A percentile compares a stretch with the other conserved stretches of the same genome.
Conservation (phyloP, 2,888 invertebrate species). For the Cephus spinipes region DNA sequence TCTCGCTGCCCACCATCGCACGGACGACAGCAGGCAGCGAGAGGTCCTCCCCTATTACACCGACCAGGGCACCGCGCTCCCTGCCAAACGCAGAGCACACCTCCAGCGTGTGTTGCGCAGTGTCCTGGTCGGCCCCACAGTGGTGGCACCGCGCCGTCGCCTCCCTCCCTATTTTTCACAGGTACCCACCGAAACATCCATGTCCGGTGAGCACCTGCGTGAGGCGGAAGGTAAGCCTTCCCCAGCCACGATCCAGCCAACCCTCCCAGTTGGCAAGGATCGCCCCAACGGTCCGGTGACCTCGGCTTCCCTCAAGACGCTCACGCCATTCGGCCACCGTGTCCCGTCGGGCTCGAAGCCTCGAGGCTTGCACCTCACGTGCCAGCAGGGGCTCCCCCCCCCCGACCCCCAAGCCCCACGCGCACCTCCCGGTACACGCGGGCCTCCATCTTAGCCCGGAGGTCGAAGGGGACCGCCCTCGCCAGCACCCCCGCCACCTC, state of each 20-base stretch:
- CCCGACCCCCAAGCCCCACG: accelerated
- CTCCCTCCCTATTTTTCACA: neutral
- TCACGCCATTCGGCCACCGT: neutral
- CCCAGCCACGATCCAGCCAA: neutral
- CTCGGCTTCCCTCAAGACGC: accelerated
- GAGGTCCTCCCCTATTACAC: neutral
- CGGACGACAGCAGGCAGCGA: neutral
- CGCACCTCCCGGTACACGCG: accelerated
- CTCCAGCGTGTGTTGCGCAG: neutral
- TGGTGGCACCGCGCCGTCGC: neutral
- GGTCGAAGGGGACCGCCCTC: too few species aligned
- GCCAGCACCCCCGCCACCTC: neutral
- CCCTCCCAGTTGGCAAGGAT: neutral
- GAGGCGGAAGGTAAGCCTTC: neutral
- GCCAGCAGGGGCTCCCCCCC: neutral
- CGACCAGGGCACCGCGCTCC: neutral
- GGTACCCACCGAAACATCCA: neutral
- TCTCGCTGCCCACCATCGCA: neutral
- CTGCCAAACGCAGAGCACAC: neutral
- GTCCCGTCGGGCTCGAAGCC: neutral
- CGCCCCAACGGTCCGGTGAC: neutral
- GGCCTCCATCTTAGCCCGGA: accelerated
- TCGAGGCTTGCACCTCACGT: neutral
- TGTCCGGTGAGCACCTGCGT: neutral
- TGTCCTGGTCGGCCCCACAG: neutral